Evolutionary conservation across 2,797 vertebrate species (phyloP).

Genomic region (Erithacus rubecula): DNA sequence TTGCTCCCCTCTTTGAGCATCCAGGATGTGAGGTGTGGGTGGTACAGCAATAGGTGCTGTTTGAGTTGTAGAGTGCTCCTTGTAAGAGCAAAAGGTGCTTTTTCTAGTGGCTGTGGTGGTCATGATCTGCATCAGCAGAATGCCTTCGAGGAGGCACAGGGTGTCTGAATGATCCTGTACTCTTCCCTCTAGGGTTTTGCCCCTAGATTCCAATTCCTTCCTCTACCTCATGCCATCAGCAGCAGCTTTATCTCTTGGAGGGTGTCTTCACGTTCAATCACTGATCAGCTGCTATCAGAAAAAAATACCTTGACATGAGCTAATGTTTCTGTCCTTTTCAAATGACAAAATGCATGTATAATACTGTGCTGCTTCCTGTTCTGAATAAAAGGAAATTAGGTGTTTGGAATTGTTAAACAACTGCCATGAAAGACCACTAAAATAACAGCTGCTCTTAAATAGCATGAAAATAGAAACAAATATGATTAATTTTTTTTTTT

Average conservation of each 20-base stretch:
- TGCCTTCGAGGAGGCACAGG: fast-evolving
- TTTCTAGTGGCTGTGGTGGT: neutral
- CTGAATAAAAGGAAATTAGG: neutral
- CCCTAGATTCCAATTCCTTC: neutral
- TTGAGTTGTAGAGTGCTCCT: neutral
- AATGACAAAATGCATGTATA: neutral
- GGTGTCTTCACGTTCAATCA: neutral
- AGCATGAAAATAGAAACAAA: neutral
- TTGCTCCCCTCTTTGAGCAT: neutral
- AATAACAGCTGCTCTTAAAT: neutral
- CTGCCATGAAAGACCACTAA: neutral
- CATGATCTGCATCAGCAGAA: neutral
- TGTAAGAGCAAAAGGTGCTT: neutral
- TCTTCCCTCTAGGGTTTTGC: neutral
- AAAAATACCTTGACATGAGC: neutral
- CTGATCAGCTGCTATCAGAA: neutral
- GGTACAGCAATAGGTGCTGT: neutral
- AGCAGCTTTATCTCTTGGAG: neutral
- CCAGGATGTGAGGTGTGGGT: neutral
- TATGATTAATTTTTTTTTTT: neutral
- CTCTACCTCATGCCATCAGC: neutral
- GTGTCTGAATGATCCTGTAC: neutral
- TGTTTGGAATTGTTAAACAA: neutral
- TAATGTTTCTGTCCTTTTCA: neutral
- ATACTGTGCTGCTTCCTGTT: neutral